Evolutionary conservation across 2,888 invertebrate genomes (phyloP), one percentile per base, ranked within the genome.

Genomic region (Epiblema foenella): DNA sequence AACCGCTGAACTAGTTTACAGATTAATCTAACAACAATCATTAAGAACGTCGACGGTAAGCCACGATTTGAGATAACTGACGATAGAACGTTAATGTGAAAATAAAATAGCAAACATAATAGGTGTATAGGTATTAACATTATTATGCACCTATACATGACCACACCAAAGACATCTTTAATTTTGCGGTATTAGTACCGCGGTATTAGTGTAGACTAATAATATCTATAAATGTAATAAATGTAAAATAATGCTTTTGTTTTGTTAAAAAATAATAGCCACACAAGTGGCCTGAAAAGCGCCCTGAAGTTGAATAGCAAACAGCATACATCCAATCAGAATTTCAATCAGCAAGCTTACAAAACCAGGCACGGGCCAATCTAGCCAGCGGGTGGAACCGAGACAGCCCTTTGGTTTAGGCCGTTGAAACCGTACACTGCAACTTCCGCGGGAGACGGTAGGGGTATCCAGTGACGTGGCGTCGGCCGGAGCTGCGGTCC

Each of bases 361-460:
- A 84, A 85, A 85, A 83, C 84, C 84, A 72, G 89, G 84, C 85
- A 86, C 85, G 83, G 82, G 85, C 85, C 83, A 84, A 85, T 85
- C 84, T 83, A 83, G 81, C 78, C 76, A 78, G 75, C 75, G 78
- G 81, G 82, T 89, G 90, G 88, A 90, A 91, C 86, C 81, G 87
- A 90, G 85, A 86, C 89, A 82, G 78, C 85, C 80, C 81, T 79
- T 81, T 80, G 83, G 85, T 84, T 85, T 84, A 85, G 83, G 87
- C 85, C 84, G 89, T 87, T 87, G 91, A 89, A 92, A 92, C 90
- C 89, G 85, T 86, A 91, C 88, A 88, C 90, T 88, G 83, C 84
- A 85, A 91, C 91, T 90, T 65, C 65, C 65, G 54, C 65, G 42
- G 56, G 52, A 56, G 56, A 11, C 65, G 29, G 20, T 37, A 12